Conservation (phyloP, 2,888 invertebrate genomes). For the Mystacides longicornis region DNA sequence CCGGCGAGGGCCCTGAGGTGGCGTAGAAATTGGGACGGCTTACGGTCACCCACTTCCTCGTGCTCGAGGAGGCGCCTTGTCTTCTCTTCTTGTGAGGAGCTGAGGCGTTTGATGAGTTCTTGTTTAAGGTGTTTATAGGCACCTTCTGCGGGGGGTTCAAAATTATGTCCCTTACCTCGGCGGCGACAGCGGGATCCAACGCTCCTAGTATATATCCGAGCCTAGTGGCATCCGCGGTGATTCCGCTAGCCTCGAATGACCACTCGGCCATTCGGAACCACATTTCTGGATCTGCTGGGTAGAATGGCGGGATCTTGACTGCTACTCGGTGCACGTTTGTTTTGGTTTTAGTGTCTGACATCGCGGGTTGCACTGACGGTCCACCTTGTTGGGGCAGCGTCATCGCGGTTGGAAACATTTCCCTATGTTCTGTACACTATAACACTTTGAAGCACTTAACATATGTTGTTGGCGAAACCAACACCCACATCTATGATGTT, state of each 20-base stretch:
- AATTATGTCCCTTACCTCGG: constrained; percentile 28
- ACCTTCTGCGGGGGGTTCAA: constrained; percentile 21
- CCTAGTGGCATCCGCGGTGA: constrained; percentile 25
- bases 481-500: too few species aligned
- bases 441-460: too few species aligned
- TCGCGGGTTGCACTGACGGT: too few species aligned
- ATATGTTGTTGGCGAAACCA: too few species aligned
- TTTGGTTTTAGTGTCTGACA: too few species aligned
- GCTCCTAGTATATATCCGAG: constrained; percentile 23
- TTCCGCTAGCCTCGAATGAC: constrained; percentile 17
- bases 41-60: constrained; percentile 21
- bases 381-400: too few species aligned
- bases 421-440: too few species aligned
- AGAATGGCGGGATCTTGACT: constrained; percentile 21
- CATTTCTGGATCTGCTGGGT: constrained; percentile 22
- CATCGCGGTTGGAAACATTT: too few species aligned
- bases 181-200: constrained; percentile 25
- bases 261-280: constrained; percentile 27
- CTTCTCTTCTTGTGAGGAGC: constrained; percentile 21
- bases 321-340: constrained; percentile 7
- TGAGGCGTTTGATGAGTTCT: constrained; percentile 26
- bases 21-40: constrained; percentile 28
- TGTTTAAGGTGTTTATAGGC: constrained; percentile 27
- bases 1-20: constrained; percentile 26
- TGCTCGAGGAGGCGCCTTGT: constrained; percentile 23